A percentile compares a stretch with the other conserved stretches of the same genome.
Conservation (phyloP, 2,797 vertebrate genomes). For the Muscicapa striata region DNA sequence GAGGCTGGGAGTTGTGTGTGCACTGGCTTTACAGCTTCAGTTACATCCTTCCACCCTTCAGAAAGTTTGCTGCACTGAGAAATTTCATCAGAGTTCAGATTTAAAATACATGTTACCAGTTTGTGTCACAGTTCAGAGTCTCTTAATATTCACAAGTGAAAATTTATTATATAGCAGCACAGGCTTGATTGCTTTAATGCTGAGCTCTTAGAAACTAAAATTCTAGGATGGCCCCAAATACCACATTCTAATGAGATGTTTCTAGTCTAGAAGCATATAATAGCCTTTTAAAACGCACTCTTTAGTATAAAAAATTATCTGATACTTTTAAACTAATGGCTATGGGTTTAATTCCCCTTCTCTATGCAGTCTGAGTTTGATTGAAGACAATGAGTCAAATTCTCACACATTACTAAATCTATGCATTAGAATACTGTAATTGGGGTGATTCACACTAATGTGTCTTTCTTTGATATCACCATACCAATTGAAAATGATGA, state of each 20-base stretch:
- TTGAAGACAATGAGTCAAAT: background rate
- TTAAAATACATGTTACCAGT: background rate
- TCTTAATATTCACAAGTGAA: background rate
- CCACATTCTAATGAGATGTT: background rate
- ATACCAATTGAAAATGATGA: background rate
- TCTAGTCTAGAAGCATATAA: background rate
- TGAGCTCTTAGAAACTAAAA: constrained; percentile 3
- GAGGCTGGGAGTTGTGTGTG: background rate
- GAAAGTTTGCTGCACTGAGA: background rate
- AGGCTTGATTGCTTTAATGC: constrained; percentile 5
- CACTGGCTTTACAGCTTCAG: background rate
- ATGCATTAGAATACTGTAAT: background rate
- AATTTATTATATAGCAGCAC: background rate
- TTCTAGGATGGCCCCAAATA: background rate
- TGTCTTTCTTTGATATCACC: background rate
- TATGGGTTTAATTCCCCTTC: background rate
- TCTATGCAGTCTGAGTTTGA: background rate
- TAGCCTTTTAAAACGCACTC: background rate
- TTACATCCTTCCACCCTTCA: background rate
- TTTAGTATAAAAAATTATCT: background rate
- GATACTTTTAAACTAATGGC: background rate
- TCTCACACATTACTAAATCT: background rate
- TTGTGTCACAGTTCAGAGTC: background rate
- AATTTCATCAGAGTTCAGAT: background rate
- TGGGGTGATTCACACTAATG: background rate